Base-by-base conservation (phyloP, 2,113 vertebrate species). In the Noturus placidus region DNA sequence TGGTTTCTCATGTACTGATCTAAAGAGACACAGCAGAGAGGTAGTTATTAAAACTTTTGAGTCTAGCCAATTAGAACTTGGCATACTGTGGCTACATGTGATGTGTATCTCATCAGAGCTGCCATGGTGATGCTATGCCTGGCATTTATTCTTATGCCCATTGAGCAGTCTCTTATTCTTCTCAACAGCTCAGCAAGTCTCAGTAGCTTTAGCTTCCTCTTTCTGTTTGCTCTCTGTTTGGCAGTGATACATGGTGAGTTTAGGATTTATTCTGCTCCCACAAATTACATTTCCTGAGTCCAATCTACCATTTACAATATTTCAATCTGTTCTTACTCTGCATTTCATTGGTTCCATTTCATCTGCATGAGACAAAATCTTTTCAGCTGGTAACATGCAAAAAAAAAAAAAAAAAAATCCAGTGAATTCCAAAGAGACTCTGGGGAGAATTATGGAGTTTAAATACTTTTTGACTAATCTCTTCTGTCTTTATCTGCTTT, bases 381-480 rank as follows among this genome's bases (percentile, higher is more conserved):
- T 50, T 84, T 84, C 82, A 74, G 83, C n/a, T 22, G 56, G 27
- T 57, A 22, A 33, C 4, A 5, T 20, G 57, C 82, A 19, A 52
- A 54, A 74, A 67, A 86, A 57, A 52, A 54, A 74, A 67, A 86
- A 57, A 46, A 46, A 10, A 42, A 3, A 42, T 35, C 4, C 17
- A 57, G 4, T 81, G 19, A 61, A 33, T 81, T 79, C n/a, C 76
- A 54, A 79, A 56, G 25, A 82, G 78, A 74, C 83, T 78, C 83
- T 78, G 22, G 27, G 79, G 83, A 88, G 78, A 56, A 83, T 50
- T 80, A 50, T 42, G 6, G 22, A 54, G 63, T n/a, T 79, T 88
- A 87, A 88, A 83, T 67, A 90, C 19, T 89, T 86, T 87, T 86
- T 86, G 91, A 90, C 87, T 67, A 35, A 19, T 88, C 46, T 83